Percentiles rank a stretch among this genome's conserved stretches.
These are phyloP conservation scores for Tanytarsus gracilentus DNA, from an alignment of 2,888 invertebrate genomes.

Conservation along the genomic window DNA sequence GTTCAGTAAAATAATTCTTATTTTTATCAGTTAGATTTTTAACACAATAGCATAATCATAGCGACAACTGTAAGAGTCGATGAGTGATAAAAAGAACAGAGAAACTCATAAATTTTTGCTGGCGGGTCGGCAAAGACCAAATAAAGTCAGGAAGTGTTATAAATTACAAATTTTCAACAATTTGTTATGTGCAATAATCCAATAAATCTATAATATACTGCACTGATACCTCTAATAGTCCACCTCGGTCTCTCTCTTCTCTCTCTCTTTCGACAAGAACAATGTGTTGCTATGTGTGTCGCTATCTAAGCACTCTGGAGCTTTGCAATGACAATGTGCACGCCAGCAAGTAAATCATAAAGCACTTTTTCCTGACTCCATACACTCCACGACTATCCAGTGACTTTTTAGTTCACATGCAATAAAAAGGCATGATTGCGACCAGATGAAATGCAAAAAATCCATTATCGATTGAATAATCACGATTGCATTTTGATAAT, in stretches of 20 bases:
- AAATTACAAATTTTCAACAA: not conserved
- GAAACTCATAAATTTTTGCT: not conserved
- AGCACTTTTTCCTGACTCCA: not conserved
- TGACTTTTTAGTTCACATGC: not conserved
- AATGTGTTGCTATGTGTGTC: no score
- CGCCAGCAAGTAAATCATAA: not conserved
- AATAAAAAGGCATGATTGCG: not conserved
- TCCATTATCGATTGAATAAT: not conserved
- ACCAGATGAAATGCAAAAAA: not conserved
- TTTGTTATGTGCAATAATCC: not conserved
- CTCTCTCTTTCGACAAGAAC: no score
- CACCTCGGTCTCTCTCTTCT: no score
- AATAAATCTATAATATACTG: not conserved
- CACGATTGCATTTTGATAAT: conserved; percentile 1
- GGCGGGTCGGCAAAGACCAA: not conserved
- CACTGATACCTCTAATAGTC: not conserved
- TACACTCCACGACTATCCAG: not conserved
- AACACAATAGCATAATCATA: no score
- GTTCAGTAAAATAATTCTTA: no score
- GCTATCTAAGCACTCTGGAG: not conserved
- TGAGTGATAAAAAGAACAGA: no score
- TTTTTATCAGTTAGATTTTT: no score
- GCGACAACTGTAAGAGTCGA: no score
- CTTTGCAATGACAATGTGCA: not conserved
- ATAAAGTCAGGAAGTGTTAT: not conserved